A percentile compares a stretch with the other conserved stretches of the same genome.
phyloP scores from a whole-genome alignment of 2,113 vertebrate species.

The Istiophorus platypterus region DNA sequence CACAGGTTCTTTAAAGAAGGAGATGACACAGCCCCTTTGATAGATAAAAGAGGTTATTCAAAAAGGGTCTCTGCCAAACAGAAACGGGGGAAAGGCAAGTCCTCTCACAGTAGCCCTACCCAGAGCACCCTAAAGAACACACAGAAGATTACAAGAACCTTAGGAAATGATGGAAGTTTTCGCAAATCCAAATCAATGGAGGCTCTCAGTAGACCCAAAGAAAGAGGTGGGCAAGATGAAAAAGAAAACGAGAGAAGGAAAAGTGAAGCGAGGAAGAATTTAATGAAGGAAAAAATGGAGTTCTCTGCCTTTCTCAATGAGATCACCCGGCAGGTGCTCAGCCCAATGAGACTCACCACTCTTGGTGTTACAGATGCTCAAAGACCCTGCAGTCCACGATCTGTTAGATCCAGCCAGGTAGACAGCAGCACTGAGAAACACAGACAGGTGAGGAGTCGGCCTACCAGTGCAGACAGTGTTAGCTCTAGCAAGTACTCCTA shows the following conservation, averaged over 20 bases:
- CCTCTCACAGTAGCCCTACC: slow-evolving; percentile 6
- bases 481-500: slow-evolving; percentile 65
- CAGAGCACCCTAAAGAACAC: slow-evolving; percentile 65
- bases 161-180: slow-evolving; percentile 61
- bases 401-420: slow-evolving; percentile 44
- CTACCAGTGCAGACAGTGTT: slow-evolving; percentile 59
- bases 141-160: neutral
- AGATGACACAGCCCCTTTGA: slow-evolving; percentile 68
- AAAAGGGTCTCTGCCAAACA: slow-evolving; percentile 55
- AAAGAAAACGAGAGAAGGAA: slow-evolving; percentile 64
- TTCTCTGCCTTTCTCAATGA: slow-evolving; percentile 89
- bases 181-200: slow-evolving; percentile 87
- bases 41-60: slow-evolving; percentile 45
- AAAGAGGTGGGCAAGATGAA: slow-evolving; percentile 49
- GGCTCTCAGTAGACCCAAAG: slow-evolving; percentile 68
- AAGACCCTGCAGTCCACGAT: slow-evolving; percentile 43
- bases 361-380: slow-evolving; percentile 81
- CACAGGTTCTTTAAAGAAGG: slow-evolving; percentile 70
- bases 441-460: slow-evolving; percentile 37
- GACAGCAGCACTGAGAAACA: slow-evolving; percentile 47
- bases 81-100: slow-evolving; percentile 34
- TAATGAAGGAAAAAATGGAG: slow-evolving; percentile 84
- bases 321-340: slow-evolving; percentile 88
- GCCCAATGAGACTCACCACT: slow-evolving; percentile 84
- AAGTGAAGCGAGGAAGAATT: slow-evolving; percentile 70